Evolutionary conservation across 2,888 invertebrate species (phyloP).

Genomic region (Dioctria linearis): DNA sequence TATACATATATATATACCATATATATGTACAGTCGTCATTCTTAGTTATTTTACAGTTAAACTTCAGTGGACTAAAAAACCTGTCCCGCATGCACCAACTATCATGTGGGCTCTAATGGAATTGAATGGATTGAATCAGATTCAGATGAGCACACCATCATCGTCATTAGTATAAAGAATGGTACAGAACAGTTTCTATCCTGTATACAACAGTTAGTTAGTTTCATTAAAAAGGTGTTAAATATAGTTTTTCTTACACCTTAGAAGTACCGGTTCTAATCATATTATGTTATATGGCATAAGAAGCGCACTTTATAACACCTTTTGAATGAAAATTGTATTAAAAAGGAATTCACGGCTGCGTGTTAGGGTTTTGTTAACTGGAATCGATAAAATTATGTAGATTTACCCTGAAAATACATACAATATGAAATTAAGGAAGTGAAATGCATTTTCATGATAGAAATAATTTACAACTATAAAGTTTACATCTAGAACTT

Average conservation of each 20-base stretch:
- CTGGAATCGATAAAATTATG: too few species aligned
- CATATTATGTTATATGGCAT: background rate
- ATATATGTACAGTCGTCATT: background rate
- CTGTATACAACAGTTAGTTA: background rate
- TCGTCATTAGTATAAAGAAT: background rate
- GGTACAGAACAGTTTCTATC: background rate
- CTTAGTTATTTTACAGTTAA: constrained; percentile 30
- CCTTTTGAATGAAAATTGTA: background rate
- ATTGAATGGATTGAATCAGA: background rate
- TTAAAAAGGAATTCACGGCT: background rate
- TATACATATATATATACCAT: too few species aligned
- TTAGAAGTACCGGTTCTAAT: background rate
- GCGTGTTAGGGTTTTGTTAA: too few species aligned
- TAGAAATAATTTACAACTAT: constrained; percentile 43
- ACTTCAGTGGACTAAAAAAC: background rate
- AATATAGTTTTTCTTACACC: background rate
- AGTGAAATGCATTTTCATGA: constrained; percentile 16
- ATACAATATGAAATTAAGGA: background rate
- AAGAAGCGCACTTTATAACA: too few species aligned
- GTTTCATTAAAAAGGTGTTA: background rate
- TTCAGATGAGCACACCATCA: background rate
- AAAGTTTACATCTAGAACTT: constrained; percentile 33
- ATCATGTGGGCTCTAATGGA: background rate
- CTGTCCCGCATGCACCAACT: background rate
- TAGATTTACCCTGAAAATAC: too few species aligned